A percentile compares a stretch with the other conserved stretches of the same genome.
Conservation (phyloP, 1,140 invertebrate genomes). For the Cephus cinctus region DNA sequence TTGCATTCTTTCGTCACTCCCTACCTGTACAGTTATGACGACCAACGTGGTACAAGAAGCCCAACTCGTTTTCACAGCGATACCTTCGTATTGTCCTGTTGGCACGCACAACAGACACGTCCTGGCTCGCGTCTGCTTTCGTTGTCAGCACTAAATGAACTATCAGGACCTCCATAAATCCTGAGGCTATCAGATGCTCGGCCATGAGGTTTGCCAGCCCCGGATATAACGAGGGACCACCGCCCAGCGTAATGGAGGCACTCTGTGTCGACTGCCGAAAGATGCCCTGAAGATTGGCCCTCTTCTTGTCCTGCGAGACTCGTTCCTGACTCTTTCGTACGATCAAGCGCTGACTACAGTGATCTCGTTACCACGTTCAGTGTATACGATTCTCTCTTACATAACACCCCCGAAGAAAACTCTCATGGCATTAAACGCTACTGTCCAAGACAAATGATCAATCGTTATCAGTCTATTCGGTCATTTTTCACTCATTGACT, state of each 20-base stretch:
- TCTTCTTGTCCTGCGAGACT: no score
- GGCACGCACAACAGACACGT: slow-evolving; percentile 5
- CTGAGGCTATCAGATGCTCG: slow-evolving; percentile 41
- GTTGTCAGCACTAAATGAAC: slow-evolving; percentile 44
- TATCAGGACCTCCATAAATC: slow-evolving; percentile 44
- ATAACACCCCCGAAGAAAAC: no score
- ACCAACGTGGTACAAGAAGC: slow-evolving; percentile 24
- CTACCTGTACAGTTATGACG: slow-evolving; percentile 23
- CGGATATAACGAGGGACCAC: slow-evolving; percentile 46
- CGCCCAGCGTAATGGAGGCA: slow-evolving; percentile 38
- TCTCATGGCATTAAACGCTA: no score
- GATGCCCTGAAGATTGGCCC: slow-evolving; percentile 30
- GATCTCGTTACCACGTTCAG: slow-evolving; percentile 10
- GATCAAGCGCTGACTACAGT: no score
- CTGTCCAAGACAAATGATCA: no score
- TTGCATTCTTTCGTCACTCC: no score
- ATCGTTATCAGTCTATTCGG: no score
- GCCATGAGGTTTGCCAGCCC: slow-evolving; percentile 29
- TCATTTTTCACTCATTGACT: no score
- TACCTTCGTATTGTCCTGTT: slow-evolving; percentile 40
- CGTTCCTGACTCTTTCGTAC: no score
- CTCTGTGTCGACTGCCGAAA: slow-evolving; percentile 27
- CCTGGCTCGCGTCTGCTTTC: slow-evolving; percentile 11
- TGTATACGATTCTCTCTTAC: no score
- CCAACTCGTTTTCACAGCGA: slow-evolving; percentile 36